A percentile compares a stretch with the other conserved stretches of the same genome.
phyloP scores from a whole-genome alignment of 2,797 vertebrate species.

The Lates japonicus region DNA sequence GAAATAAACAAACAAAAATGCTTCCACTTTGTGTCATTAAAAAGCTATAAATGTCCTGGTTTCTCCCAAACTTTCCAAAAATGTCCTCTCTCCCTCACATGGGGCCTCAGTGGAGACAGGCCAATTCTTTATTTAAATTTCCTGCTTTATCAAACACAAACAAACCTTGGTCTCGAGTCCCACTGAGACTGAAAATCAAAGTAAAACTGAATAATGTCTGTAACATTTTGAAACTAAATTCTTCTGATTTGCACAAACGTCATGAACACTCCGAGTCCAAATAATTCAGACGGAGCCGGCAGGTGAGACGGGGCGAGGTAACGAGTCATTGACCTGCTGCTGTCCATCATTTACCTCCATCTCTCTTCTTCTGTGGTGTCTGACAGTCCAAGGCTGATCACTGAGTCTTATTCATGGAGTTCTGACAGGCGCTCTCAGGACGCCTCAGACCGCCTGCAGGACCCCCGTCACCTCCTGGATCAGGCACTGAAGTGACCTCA shows the following conservation, averaged over 20 bases:
- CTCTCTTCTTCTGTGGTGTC: conserved; percentile 30
- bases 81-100: neutral
- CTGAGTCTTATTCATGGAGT: conserved; percentile 72
- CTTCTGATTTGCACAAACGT: neutral
- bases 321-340: conserved; percentile 10
- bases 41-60: no score
- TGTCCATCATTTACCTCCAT: conserved; percentile 12
- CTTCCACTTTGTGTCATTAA: no score
- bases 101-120: neutral
- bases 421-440: conserved; percentile 73
- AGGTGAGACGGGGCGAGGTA: conserved; percentile 27
- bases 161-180: neutral
- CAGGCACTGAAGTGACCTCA: conserved; percentile 27
- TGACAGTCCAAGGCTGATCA: conserved; percentile 47
- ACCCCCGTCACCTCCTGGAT: conserved; percentile 52
- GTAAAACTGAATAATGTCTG: neutral
- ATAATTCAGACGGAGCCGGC: neutral
- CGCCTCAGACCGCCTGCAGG: conserved; percentile 63
- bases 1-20: no score
- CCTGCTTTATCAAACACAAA: neutral
- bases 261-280: neutral
- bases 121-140: neutral
- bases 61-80: neutral
- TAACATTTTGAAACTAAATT: neutral
- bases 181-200: neutral